These are phyloP conservation scores for Tricholauxania praeusta DNA, from an alignment of 2,888 invertebrate species.

Conservation along the genomic window DNA sequence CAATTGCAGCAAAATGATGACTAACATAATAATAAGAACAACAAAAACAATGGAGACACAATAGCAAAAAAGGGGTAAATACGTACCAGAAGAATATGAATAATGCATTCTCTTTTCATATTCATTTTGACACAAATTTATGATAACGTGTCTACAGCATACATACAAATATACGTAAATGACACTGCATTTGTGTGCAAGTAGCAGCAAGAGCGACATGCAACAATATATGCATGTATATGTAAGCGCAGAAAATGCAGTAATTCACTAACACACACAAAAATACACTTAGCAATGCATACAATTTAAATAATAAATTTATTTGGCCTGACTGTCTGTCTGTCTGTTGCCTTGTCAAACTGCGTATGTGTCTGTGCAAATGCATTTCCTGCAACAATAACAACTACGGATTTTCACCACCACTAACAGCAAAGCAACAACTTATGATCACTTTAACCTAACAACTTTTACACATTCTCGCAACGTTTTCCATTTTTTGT, in stretches of 20 bases:
- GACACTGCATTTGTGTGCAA: neutral
- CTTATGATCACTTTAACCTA: too few relatives aligned
- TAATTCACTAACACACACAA: neutral
- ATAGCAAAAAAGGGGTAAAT: neutral
- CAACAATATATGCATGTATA: neutral
- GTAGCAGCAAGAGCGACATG: neutral
- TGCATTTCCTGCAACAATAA: constrained; percentile 6
- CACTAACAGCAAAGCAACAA: too few relatives aligned
- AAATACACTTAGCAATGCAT: constrained; percentile 6
- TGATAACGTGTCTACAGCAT: constrained; percentile 5
- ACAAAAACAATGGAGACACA: neutral
- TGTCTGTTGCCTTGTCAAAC: constrained; percentile 11
- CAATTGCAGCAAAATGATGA: too few relatives aligned
- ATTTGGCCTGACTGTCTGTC: neutral
- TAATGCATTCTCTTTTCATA: constrained; percentile 25
- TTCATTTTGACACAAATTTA: constrained; percentile 31
- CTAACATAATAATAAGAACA: too few relatives aligned
- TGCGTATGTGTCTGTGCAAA: constrained; percentile 7
- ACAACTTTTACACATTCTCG: too few relatives aligned
- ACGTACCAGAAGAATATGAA: constrained; percentile 9
- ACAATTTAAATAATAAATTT: constrained; percentile 5
- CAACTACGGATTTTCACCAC: neutral
- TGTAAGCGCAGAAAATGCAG: neutral
- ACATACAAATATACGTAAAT: neutral
- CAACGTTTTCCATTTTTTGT: too few relatives aligned